Conservation (phyloP, 1,140 invertebrate species). For the Drosophila ficusphila region DNA sequence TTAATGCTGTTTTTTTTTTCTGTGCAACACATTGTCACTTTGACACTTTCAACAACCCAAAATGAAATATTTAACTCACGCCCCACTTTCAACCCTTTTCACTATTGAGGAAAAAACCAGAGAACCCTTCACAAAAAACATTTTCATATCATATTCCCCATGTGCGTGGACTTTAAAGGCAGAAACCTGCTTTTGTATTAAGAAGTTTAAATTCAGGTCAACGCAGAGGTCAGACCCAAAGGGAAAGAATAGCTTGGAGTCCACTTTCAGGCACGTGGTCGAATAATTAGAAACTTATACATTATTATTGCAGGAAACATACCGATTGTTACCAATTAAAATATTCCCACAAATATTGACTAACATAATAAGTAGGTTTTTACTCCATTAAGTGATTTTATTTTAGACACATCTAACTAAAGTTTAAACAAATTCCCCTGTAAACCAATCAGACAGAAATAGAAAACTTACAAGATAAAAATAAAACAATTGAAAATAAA, state of each 20-base stretch:
- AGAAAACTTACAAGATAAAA: background rate
- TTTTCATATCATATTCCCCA: constrained; percentile 51
- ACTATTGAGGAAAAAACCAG: constrained; percentile 14
- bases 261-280: background rate
- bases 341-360: too few relatives aligned
- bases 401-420: too few relatives aligned
- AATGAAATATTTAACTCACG: constrained; percentile 16
- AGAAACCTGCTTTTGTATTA: constrained; percentile 3
- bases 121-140: constrained; percentile 25
- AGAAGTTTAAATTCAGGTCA: constrained; percentile 28
- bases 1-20: background rate
- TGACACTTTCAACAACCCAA: constrained; percentile 30
- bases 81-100: constrained; percentile 54
- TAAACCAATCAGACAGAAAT: background rate
- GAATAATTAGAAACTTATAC: constrained; percentile 23
- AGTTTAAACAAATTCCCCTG: constrained; percentile 9
- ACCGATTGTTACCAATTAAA: constrained; percentile 31
- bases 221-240: constrained; percentile 12
- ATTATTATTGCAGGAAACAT: constrained; percentile 23
- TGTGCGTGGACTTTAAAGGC: constrained; percentile 20
- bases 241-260: constrained; percentile 7
- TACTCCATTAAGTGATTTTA: too few relatives aligned
- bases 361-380: too few relatives aligned
- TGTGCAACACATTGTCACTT: background rate
- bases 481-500: constrained; percentile 43